A percentile compares a stretch with the other conserved stretches of the same genome.
Evolutionary conservation across 1,140 invertebrate genomes (phyloP).

Genomic region (Potamilus streckersoni): DNA sequence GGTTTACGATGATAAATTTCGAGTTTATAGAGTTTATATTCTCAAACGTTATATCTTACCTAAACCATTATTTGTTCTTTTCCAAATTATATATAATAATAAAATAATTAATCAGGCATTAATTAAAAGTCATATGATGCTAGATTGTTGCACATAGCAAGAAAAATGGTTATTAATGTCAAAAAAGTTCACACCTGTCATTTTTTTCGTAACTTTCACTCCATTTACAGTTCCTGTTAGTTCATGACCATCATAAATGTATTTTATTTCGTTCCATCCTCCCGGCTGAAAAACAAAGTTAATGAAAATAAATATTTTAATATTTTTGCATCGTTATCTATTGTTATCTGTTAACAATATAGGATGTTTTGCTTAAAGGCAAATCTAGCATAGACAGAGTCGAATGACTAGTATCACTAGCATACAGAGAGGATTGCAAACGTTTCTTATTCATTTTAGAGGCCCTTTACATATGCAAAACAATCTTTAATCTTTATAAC

Average conservation of each 20-base stretch:
- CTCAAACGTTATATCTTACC: neutral
- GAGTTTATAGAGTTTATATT: too few species aligned
- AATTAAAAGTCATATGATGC: too few species aligned
- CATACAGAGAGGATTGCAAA: too few species aligned
- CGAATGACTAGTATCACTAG: too few species aligned
- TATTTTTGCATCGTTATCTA: neutral
- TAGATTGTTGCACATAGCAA: neutral
- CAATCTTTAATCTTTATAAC: too few species aligned
- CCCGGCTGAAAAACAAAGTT: constrained; percentile 6
- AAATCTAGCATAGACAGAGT: too few species aligned
- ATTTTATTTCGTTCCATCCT: constrained; percentile 27
- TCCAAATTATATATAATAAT: neutral
- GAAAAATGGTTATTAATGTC: neutral
- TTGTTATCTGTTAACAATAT: neutral
- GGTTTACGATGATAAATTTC: too few species aligned
- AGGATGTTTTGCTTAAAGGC: too few species aligned
- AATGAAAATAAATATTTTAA: neutral
- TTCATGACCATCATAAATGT: constrained; percentile 14
- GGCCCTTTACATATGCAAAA: too few species aligned
- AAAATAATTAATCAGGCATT: too few species aligned
- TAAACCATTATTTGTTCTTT: neutral
- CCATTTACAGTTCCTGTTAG: constrained; percentile 19
- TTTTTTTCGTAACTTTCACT: constrained; percentile 7
- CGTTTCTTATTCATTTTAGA: too few species aligned
- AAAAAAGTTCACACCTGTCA: constrained; percentile 8